Percentiles rank a stretch among this genome's conserved stretches.
Evolutionary conservation across 2,113 vertebrate genomes (phyloP).

Genomic region (Spea multiplicata): DNA sequence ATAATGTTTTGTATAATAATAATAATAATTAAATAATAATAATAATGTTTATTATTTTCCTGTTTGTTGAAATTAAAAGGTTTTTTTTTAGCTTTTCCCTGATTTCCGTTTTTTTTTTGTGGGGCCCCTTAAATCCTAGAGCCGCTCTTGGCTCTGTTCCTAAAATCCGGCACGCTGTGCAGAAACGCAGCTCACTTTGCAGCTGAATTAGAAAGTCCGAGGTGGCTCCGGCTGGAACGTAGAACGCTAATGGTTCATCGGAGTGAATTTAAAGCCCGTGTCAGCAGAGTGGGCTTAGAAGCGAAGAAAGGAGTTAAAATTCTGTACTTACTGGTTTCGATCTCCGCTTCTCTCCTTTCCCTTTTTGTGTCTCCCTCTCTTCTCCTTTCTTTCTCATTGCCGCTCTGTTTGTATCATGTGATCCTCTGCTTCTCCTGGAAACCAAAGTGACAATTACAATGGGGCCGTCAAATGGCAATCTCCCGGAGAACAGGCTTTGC

Average conservation of each 20-base stretch:
- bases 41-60: too few species aligned
- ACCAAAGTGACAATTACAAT: constrained; percentile 33
- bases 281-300: background rate
- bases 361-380: constrained; percentile 15
- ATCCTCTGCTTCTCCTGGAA: constrained; percentile 27
- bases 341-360: background rate
- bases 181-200: background rate
- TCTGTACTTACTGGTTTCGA: background rate
- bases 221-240: background rate
- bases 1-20: too few species aligned
- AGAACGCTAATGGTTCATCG: background rate
- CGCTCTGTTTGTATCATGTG: constrained; percentile 41
- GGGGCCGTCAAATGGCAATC: constrained; percentile 9
- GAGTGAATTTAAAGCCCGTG: background rate
- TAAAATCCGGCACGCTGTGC: background rate
- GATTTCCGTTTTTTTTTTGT: too few species aligned
- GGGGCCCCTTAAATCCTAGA: too few species aligned
- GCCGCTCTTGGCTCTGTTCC: too few species aligned
- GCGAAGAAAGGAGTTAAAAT: background rate
- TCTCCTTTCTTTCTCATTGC: background rate
- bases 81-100: too few species aligned
- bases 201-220: background rate
- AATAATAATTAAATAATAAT: too few species aligned
- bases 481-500: background rate
- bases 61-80: too few species aligned